Evolutionary conservation across 2,113 vertebrate genomes (phyloP).

Genomic region (Hiodon alosoides): DNA sequence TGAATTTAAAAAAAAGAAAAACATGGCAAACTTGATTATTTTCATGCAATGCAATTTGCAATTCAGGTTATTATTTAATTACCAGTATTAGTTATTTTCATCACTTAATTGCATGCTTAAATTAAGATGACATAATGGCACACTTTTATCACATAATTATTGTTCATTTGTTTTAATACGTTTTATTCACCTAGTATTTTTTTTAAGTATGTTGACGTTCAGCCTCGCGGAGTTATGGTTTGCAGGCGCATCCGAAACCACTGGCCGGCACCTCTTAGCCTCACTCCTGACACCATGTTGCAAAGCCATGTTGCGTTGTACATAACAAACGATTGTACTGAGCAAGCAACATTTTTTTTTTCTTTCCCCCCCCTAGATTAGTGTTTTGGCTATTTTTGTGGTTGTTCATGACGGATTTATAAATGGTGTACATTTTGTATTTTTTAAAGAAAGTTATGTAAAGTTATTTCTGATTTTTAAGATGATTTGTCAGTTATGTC

Average conservation of each 20-base stretch:
- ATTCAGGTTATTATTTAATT: neutral
- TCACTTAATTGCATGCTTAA: conserved; percentile 17
- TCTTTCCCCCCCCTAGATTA: neutral
- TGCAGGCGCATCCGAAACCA: conserved; percentile 20
- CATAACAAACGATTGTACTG: conserved; percentile 24
- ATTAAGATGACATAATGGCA: neutral
- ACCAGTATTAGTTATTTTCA: neutral
- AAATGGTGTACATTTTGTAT: conserved; percentile 63
- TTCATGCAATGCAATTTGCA: conserved; percentile 15
- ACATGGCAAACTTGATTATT: conserved; percentile 3
- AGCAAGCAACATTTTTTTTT: conserved; percentile 24
- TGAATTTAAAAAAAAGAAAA: neutral
- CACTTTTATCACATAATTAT: conserved; percentile 2
- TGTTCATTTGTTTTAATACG: conserved; percentile 9
- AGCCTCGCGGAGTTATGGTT: conserved; percentile 21
- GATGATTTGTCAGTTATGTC: conserved; percentile 50
- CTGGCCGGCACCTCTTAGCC: conserved; percentile 3
- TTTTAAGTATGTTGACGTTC: conserved; percentile 25
- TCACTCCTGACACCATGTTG: neutral
- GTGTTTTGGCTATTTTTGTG: conserved; percentile 33
- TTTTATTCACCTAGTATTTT: conserved; percentile 17
- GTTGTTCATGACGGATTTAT: conserved; percentile 46
- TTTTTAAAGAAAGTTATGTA: conserved; percentile 50
- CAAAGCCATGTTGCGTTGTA: conserved; percentile 2
- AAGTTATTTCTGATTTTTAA: conserved; percentile 34